A percentile compares a stretch with the other conserved stretches of the same genome.
Conservation (phyloP, 2,113 vertebrate genomes). For the Oncorhynchus kisutch region DNA sequence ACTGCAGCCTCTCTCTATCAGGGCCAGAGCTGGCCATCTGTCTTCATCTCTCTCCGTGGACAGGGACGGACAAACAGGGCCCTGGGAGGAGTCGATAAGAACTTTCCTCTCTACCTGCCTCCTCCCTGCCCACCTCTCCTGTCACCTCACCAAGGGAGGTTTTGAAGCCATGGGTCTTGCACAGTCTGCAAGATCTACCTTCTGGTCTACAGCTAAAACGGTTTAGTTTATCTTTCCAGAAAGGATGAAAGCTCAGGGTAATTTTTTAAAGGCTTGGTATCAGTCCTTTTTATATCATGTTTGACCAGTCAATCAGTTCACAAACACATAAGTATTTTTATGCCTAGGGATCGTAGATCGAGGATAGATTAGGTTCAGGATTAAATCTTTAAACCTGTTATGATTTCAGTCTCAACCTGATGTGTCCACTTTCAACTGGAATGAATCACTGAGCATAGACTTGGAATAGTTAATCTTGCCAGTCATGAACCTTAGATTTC, state of each 20-base stretch:
- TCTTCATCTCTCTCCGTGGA: slow-evolving; percentile 32
- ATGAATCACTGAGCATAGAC: not conserved
- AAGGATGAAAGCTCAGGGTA: no score
- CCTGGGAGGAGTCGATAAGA: slow-evolving; percentile 30
- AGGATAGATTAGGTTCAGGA: no score
- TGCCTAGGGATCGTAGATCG: not conserved
- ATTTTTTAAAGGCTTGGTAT: no score
- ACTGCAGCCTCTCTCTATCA: not conserved
- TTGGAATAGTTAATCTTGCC: no score
- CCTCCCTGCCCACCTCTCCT: slow-evolving; percentile 4
- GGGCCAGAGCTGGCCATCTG: slow-evolving; percentile 30
- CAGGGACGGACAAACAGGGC: slow-evolving; percentile 8
- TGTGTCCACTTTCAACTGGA: not conserved
- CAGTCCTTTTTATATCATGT: no score
- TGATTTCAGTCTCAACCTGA: not conserved
- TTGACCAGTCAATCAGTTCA: no score
- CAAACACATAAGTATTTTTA: no score
- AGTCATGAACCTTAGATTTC: not conserved
- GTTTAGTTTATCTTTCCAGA: not conserved
- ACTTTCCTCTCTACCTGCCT: slow-evolving; percentile 11
- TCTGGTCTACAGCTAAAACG: not conserved
- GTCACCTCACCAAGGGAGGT: slow-evolving; percentile 18
- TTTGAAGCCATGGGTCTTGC: slow-evolving; percentile 15
- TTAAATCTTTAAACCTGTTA: no score
- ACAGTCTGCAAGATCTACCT: slow-evolving; percentile 2